Evolutionary conservation across 2,113 vertebrate species (phyloP).

Genomic region (Lepisosteus osseus): DNA sequence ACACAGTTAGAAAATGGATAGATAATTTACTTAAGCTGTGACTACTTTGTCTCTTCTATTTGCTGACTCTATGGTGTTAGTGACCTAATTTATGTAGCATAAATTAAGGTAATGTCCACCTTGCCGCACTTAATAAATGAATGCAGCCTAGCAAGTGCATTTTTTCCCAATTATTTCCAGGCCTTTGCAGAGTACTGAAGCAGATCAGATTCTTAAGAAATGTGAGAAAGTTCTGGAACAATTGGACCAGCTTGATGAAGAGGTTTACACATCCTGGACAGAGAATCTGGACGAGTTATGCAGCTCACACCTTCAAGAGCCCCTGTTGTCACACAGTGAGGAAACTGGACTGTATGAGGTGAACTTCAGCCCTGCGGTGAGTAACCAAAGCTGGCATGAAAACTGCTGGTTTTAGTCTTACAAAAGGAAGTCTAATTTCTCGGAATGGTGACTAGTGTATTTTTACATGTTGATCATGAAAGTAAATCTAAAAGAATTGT

Average conservation of each 20-base stretch:
- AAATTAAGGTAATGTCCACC: too few relatives aligned
- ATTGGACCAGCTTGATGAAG: slow-evolving; percentile 56
- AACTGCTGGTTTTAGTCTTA: too few relatives aligned
- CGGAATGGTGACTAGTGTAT: neutral
- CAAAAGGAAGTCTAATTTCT: neutral
- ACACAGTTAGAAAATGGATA: too few relatives aligned
- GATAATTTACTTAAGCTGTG: too few relatives aligned
- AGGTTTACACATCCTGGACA: slow-evolving; percentile 55
- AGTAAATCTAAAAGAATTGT: neutral
- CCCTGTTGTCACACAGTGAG: slow-evolving; percentile 44
- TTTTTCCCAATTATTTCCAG: slow-evolving; percentile 29
- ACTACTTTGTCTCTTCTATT: too few relatives aligned
- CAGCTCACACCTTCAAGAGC: slow-evolving; percentile 56
- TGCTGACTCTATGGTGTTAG: too few relatives aligned
- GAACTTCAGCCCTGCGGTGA: slow-evolving; percentile 69
- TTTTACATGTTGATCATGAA: neutral
- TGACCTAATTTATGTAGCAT: too few relatives aligned
- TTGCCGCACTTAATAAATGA: too few relatives aligned
- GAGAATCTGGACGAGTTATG: slow-evolving; percentile 53
- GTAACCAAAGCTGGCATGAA: slow-evolving; percentile 17
- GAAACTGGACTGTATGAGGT: slow-evolving; percentile 48
- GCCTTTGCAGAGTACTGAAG: slow-evolving; percentile 55
- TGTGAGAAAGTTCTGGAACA: slow-evolving; percentile 58
- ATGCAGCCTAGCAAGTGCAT: neutral
- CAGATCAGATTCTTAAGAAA: slow-evolving; percentile 57